Evolutionary conservation across 2,888 invertebrate species (phyloP), one percentile per base, ranked within the genome.

Genomic region (Agrochola macilenta): DNA sequence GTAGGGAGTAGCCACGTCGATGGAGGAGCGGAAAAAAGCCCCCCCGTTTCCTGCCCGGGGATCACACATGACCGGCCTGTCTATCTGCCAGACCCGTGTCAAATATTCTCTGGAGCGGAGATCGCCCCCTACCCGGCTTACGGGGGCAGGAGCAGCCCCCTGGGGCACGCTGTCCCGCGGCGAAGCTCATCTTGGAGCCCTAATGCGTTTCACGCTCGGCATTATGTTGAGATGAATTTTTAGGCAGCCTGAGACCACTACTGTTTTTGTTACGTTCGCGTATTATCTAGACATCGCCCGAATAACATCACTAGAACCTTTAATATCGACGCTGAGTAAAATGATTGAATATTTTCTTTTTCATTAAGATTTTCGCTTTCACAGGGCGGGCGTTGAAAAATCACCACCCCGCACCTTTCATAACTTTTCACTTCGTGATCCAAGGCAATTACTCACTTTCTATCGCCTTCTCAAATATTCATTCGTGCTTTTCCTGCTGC

Each of bases 31-130:
- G 95, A 95, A 96, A 96, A 96, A 96, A 96, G 92, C 93, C 94
- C 94, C 88, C 95, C 94, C 94, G 94, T 94, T 96, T 96, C 96
- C 96, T 95, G 95, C 92, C 94, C 93, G 94, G 95, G 95, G 96
- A 96, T 96, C 96, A 96, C 96, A 96, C 96, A 96, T 96, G 96
- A 96, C 96, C 96, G 96, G 95, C 93, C 96, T 96, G 96, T 96
- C 96, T 96, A 96, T 96, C 96, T 96, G 96, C 96, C 96, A 96
- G 96, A 96, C 96, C 96, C 96, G 95, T 96, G 96, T 96, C 96
- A 96, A 96, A 96, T 96, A 96, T 96, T 95, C 96, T 96, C 96
- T 96, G 95, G 95, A 96, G 96, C 96, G 96, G 95, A 96, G 95
- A 94, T 95, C 95, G 94, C 95, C 95, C 93, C 94, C 94, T 90